These are phyloP conservation scores for Galendromus occidentalis DNA, from an alignment of 1,140 invertebrate genomes.

Conservation along the genomic window DNA sequence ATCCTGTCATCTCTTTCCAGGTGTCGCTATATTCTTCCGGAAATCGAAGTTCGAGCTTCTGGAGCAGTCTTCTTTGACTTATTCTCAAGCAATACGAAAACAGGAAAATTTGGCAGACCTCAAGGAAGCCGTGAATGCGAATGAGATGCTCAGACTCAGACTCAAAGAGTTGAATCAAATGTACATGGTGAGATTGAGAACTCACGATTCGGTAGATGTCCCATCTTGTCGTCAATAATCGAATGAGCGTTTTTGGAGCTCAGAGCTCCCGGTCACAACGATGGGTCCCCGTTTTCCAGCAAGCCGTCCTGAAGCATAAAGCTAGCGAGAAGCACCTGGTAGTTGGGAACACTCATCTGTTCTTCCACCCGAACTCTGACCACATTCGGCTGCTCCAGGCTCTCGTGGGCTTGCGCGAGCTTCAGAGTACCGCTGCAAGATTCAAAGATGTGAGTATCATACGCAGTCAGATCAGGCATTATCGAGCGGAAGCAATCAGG, in stretches of 20 bases:
- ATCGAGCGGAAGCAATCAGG: too few species aligned
- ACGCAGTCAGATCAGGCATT: too few species aligned
- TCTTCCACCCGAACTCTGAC: slow-evolving; percentile 68
- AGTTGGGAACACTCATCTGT: slow-evolving; percentile 73
- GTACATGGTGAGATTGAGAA: too few species aligned
- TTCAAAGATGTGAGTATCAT: slow-evolving; percentile 22
- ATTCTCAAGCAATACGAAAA: slow-evolving; percentile 34
- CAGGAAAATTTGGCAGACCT: slow-evolving; percentile 34
- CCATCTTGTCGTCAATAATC: too few species aligned
- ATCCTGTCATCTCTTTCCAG: too few species aligned
- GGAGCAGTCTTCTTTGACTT: slow-evolving; percentile 26
- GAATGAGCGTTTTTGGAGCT: too few species aligned
- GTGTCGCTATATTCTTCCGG: slow-evolving; percentile 46
- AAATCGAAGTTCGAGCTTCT: slow-evolving; percentile 27
- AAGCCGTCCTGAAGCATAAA: slow-evolving; percentile 38
- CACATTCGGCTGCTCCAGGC: slow-evolving; percentile 54
- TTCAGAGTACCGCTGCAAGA: slow-evolving; percentile 34
- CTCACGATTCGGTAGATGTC: too few species aligned
- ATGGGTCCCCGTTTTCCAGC: slow-evolving; percentile 28
- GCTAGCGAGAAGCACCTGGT: slow-evolving; percentile 31
- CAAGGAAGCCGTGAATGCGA: slow-evolving; percentile 38
- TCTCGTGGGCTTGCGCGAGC: slow-evolving; percentile 23
- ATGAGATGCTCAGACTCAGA: slow-evolving; percentile 34
- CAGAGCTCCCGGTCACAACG: too few species aligned
- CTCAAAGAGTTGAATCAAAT: slow-evolving; percentile 15